Evolutionary conservation across 1,140 invertebrate genomes (phyloP), one percentile per base, ranked within the genome.

Genomic region (Bombus waltoni): DNA sequence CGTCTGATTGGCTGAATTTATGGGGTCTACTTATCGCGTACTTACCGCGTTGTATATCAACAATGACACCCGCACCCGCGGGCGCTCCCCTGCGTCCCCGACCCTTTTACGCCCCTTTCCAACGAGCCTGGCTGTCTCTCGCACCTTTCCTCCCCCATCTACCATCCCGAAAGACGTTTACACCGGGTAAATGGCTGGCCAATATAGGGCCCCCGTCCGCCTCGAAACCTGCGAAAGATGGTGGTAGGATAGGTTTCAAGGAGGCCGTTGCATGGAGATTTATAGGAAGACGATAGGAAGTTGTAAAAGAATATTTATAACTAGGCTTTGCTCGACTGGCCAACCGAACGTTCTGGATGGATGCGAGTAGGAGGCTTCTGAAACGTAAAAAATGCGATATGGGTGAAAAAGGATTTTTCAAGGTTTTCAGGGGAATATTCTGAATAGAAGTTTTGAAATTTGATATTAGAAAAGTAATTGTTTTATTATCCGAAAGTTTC

Each of bases 21-120:
- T 94, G 94, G 94, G 93, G 89, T 94, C 94, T 94, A 95, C 94
- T 95, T 95, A 95, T 95, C 94, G 94, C 92, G 91, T 94, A 94
- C 94, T 95, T 95, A 95, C 94, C 92, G 94, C 92, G 94, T 94
- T 94, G 94, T 95, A 95, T 95, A 95, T 95, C 94, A 95, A 95
- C 94, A 95, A 95, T 95, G 94, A 95, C 94, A 95, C 94, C 93
- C 94, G 93, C 93, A 94, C 94, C 94, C 94, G 92, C 94, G 91
- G 93, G 94, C 93, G 87, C 89, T 88, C 89, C 90, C 89, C 92
- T 93, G 90, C 81, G 76, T 62, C 71, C 77, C 53, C 77, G 72
- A 70, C 82, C 79, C 86, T 85, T 89, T 87, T 90, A 85, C 79
- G 84, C 79, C 81, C 82, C 88, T 81, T 86, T 84, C 73, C 77